Percentiles rank a stretch among this genome's conserved stretches.
These are phyloP conservation scores for Myocastor coypus DNA, from an alignment of 2,113 vertebrate genomes.

Conservation along the genomic window DNA sequence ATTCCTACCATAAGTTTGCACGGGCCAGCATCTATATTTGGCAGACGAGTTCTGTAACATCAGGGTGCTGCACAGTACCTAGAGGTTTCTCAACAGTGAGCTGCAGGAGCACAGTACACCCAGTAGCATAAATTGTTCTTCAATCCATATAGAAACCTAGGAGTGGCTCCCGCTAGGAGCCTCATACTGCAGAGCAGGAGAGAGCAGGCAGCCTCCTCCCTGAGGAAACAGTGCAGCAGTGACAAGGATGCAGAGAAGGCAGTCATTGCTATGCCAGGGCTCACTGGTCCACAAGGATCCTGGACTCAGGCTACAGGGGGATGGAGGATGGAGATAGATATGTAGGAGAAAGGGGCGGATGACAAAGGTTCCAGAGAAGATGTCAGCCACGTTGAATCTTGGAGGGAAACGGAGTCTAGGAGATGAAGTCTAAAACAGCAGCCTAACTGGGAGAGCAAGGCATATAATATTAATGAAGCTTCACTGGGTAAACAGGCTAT, in stretches of 20 bases:
- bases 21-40: background rate
- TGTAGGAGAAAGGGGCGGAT: background rate
- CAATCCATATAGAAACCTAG: background rate
- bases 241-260: background rate
- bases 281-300: background rate
- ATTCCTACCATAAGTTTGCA: background rate
- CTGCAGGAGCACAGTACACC: background rate
- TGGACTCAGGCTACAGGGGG: background rate
- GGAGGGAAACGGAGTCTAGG: background rate
- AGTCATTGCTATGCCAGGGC: no score
- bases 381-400: background rate
- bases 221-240: background rate
- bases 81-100: background rate
- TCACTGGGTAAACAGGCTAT: background rate
- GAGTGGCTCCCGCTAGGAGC: background rate
- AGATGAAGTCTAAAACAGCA: background rate
- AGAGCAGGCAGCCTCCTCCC: background rate
- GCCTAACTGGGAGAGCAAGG: conserved; percentile 12
- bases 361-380: background rate
- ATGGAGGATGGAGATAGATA: no score
- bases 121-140: background rate
- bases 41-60: background rate
- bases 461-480: conserved; percentile 53
- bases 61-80: background rate
- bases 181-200: background rate